Base-by-base conservation (phyloP, 2,888 invertebrate species). In the Ptilodon capucinus region DNA sequence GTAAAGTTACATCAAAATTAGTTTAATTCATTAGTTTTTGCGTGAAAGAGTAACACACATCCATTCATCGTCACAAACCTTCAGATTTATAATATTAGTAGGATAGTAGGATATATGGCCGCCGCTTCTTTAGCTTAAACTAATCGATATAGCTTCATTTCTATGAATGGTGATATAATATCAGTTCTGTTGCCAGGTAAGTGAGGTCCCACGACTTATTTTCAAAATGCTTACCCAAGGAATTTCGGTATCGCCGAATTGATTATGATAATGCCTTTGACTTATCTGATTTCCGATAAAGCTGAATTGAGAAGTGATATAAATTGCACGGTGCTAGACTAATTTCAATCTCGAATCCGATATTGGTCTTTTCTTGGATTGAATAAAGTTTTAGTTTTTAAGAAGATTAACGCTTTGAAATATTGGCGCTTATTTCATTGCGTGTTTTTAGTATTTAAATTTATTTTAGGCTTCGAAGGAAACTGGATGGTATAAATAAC, bases 161-260 rank as follows among this genome's bases (percentile, higher is more conserved):
- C n/a, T 66, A 67, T 69, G 64, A 62, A 70, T 69, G 64, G n/a
- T n/a, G n/a, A n/a, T n/a, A n/a, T n/a, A n/a, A n/a, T 71, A 72
- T 69, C 77, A 77, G 76, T 78, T 73, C 67, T 72, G 68, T 74
- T 72, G 74, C 73, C 71, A 68, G 72, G 72, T 71, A 80, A 76
- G 79, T 79, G 74, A 66, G 62, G 52, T 53, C 53, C 43, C 45
- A 48, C 50, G 44, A 58, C 53, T 50, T 62, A 56, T 57, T 61
- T 59, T 59, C 61, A 66, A 58, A 63, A 63, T 51, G 54, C 58
- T 55, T 54, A 50, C 47, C 51, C 32, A 48, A 57, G 46, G 51
- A 47, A 44, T 54, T 51, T 56, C 44, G 25, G 42, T 40, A 51
- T 53, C 46, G 42, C 35, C 47, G 52, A 60, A 57, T 67, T 62